Evolutionary conservation across 2,797 vertebrate species (phyloP).

Genomic region (Antennarius maculatus): DNA sequence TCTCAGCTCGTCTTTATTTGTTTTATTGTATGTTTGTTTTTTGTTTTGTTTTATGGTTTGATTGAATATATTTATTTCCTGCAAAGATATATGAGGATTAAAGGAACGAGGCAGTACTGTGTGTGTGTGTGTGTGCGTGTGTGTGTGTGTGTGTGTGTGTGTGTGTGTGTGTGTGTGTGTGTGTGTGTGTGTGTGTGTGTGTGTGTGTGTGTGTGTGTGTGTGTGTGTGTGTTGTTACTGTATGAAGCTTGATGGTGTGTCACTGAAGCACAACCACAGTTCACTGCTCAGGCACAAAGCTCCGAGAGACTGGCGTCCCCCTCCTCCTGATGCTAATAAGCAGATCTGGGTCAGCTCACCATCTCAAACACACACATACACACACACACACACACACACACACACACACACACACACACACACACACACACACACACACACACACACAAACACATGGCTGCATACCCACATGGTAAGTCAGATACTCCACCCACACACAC

Average conservation of each 20-base stretch:
- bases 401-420: conserved; percentile 31
- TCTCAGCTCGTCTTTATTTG: too few relatives aligned
- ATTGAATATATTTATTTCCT: conserved; percentile 38
- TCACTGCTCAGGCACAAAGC: conserved; percentile 82
- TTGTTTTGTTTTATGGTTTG: not conserved
- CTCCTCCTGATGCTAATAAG: conserved; percentile 78
- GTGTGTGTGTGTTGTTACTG: conserved; percentile 45
- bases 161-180: conserved; percentile 15
- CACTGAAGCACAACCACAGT: conserved; percentile 75
- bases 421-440: conserved; percentile 29
- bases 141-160: conserved; percentile 13
- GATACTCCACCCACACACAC: conserved; percentile 24
- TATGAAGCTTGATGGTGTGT: conserved; percentile 71
- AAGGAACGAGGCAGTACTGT: conserved; percentile 14
- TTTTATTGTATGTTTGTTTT: not conserved
- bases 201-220: conserved; percentile 2
- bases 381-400: conserved; percentile 20
- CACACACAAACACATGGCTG: conserved; percentile 24
- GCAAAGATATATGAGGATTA: conserved; percentile 44
- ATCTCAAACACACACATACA: conserved; percentile 48
- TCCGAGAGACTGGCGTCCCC: conserved; percentile 70
- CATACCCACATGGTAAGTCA: conserved; percentile 34
- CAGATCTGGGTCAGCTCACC: conserved; percentile 81
- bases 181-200: conserved; percentile 10
- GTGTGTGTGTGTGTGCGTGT: conserved; percentile 14